Percentiles rank a stretch among this genome's conserved stretches.
Evolutionary conservation across 2,113 vertebrate species (phyloP).

Genomic region (Festucalex cinctus): DNA sequence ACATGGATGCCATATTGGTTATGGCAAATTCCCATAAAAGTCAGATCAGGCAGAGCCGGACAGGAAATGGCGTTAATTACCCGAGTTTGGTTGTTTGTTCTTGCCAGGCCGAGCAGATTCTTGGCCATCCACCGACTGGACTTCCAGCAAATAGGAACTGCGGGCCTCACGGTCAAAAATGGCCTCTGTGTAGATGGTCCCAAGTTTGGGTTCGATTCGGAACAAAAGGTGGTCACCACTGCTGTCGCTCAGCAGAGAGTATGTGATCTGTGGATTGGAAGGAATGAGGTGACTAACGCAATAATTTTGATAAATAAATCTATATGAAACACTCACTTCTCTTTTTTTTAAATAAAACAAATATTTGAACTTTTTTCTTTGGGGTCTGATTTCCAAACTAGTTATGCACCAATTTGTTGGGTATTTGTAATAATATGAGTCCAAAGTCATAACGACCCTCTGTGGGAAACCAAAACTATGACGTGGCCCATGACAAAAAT

Average conservation of each 20-base stretch:
- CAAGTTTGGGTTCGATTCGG: slow-evolving; percentile 76
- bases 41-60: too few species aligned
- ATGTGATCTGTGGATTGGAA: slow-evolving; percentile 76
- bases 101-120: slow-evolving; percentile 85
- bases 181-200: slow-evolving; percentile 79
- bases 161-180: slow-evolving; percentile 86
- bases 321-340: too few species aligned
- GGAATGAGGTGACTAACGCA: slow-evolving; percentile 1
- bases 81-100: slow-evolving; percentile 82
- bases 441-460: too few species aligned
- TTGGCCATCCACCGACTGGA: slow-evolving; percentile 81
- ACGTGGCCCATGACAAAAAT: too few species aligned
- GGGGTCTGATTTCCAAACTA: too few species aligned
- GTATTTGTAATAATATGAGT: too few species aligned
- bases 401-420: too few species aligned
- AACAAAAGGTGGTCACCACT: slow-evolving; percentile 80
- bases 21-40: too few species aligned
- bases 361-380: too few species aligned
- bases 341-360: too few species aligned
- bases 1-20: too few species aligned
- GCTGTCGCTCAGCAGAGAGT: slow-evolving; percentile 81
- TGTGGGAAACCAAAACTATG: too few species aligned
- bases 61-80: slow-evolving; percentile 44
- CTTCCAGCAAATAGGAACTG: slow-evolving; percentile 82
- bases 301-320: background rate